Percentiles rank a stretch among this genome's conserved stretches.
phyloP scores from a whole-genome alignment of 2,888 invertebrate genomes.

The Polyommatus icarus region DNA sequence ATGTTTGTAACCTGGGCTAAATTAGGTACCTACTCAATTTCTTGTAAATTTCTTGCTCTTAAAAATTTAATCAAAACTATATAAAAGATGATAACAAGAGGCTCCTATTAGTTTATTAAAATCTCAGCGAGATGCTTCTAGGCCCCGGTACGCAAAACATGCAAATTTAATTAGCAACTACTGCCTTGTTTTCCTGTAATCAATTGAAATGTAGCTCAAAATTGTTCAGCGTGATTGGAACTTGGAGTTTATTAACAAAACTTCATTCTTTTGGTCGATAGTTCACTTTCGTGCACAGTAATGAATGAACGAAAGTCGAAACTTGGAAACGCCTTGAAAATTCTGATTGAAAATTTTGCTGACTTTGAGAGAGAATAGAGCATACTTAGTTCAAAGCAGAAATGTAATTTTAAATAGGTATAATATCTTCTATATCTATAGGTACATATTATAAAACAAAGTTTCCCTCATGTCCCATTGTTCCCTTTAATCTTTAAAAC shows the following conservation, averaged over 20 bases:
- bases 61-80: background rate
- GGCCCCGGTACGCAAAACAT: constrained; percentile 13
- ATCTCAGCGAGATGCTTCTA: constrained; percentile 9
- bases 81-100: constrained; percentile 10
- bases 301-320: background rate
- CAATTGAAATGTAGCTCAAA: constrained; percentile 21
- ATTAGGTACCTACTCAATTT: too few species aligned
- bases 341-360: background rate
- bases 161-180: constrained; percentile 29
- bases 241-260: background rate
- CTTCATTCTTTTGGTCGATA: background rate
- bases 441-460: too few species aligned
- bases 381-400: too few species aligned
- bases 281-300: background rate
- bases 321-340: background rate
- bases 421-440: too few species aligned
- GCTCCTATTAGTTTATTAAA: constrained; percentile 14
- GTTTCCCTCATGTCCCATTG: too few species aligned
- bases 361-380: background rate
- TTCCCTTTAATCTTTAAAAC: too few species aligned
- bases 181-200: constrained; percentile 23
- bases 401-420: too few species aligned
- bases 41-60: background rate
- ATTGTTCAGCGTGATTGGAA: constrained; percentile 13
- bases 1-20: too few species aligned